Evolutionary conservation across 2,797 vertebrate genomes (phyloP), one percentile per base, ranked within the genome.

Genomic region (Scolopax rusticola): DNA sequence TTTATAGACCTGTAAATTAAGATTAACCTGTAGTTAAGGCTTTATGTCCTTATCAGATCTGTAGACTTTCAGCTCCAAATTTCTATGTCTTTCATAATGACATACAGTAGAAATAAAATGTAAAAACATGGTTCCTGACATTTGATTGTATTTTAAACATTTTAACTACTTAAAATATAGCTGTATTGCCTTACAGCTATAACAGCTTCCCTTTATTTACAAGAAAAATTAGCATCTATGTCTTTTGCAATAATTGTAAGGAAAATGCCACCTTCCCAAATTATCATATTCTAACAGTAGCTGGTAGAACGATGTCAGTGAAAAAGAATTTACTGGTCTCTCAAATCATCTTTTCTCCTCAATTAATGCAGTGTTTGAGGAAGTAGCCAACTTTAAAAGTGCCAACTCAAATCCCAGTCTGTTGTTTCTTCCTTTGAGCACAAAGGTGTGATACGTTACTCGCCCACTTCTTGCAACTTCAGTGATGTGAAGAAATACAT

Each of bases 321-420:
- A 79, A 93, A 83, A 56, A 71, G 60, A 45, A 71, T 91, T 89
- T 92, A 75, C 61, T 76, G 57, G 53, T 87, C 32, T 48, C 50
- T 79, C 50, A 53, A 50, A 85, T 53, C 24, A 88, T 78, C 61
- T 90, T 92, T 97, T 91, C 51, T 60, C n/a, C 83, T 96, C 54
- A 45, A 89, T 95, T 94, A 90, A 96, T 89, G 65, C 51, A 92
- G 76, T 80, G 77, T 81, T 95, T 56, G 86, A 96, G 79, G 50
- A 92, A 94, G 67, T 28, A 92, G 50, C 28, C 2, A 12, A 45
- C 36, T 87, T 92, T 4, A 87, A 96, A 92, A 83, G 15, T 53
- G 89, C 57, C 61, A 63, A 43, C 57, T 89, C 36, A 70, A 80
- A 92, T 87, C 33, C 17, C 78, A 92, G 75, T 40, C 82, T 85